phyloP scores from a whole-genome alignment of 2,888 invertebrate genomes.

The Arrhopalites spinosus region DNA sequence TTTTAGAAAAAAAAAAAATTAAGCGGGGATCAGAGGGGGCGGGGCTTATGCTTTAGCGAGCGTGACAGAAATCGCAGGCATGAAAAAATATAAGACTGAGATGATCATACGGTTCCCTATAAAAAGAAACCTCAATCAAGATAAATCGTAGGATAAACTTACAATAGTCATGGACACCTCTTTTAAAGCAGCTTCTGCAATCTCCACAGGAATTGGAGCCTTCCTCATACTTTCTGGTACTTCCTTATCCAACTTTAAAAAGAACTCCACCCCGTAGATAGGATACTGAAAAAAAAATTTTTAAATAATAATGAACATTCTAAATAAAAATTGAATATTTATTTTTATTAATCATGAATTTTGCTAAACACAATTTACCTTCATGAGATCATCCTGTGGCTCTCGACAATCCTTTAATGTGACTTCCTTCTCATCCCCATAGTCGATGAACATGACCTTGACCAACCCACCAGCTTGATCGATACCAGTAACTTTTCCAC shows the following conservation, averaged over 20 bases:
- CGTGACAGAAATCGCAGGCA: too few species aligned
- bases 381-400: conserved; percentile 36
- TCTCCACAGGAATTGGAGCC: too few species aligned
- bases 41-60: too few species aligned
- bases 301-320: conserved; percentile 1
- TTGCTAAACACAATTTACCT: conserved; percentile 32
- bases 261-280: too few species aligned
- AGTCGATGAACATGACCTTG: conserved; percentile 44
- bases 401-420: conserved; percentile 28
- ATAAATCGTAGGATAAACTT: too few species aligned
- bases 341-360: background rate
- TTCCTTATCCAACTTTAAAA: too few species aligned
- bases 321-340: background rate
- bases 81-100: too few species aligned
- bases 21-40: too few species aligned
- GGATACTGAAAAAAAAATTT: background rate
- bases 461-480: background rate
- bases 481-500: conserved; percentile 35
- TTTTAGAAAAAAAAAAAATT: too few species aligned
- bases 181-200: too few species aligned
- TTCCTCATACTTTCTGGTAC: too few species aligned
- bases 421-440: conserved; percentile 36
- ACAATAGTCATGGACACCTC: too few species aligned
- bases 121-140: background rate
- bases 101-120: background rate